Conservation (phyloP, 2,888 invertebrate species). For the Sinohyriopsis cumingii region DNA sequence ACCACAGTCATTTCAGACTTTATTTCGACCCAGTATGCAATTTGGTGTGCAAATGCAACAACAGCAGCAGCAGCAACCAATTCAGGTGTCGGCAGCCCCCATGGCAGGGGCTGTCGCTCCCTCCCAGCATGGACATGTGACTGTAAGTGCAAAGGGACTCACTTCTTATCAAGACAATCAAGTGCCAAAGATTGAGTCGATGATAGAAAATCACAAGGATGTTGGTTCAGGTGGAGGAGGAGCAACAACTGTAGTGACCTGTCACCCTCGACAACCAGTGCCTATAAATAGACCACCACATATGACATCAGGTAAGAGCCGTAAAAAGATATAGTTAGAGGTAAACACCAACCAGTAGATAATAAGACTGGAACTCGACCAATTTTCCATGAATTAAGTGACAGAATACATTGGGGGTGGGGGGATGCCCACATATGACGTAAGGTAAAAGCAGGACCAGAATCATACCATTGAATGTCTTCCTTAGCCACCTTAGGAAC, state of each 20-base stretch:
- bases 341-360: no score
- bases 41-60: constrained; percentile 60
- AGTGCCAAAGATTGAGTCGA: constrained; percentile 33
- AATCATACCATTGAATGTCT: no score
- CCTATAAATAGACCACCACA: constrained; percentile 17
- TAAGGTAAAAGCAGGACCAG: no score
- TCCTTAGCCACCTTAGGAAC: no score
- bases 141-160: constrained; percentile 47
- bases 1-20: constrained; percentile 44
- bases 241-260: constrained; percentile 16
- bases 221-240: constrained; percentile 17
- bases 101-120: not conserved
- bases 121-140: constrained; percentile 32
- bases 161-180: constrained; percentile 24
- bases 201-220: constrained; percentile 33
- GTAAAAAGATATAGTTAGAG: no score
- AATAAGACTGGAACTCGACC: no score
- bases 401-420: no score
- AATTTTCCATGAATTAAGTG: no score
- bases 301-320: constrained; percentile 8
- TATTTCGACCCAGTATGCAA: constrained; percentile 61
- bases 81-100: constrained; percentile 9
- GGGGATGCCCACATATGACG: no score
- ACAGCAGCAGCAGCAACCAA: constrained; percentile 25
- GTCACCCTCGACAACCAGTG: constrained; percentile 14